A percentile compares a stretch with the other conserved stretches of the same genome.
Evolutionary conservation across 2,113 vertebrate species (phyloP).

Genomic region (Dicerorhinus sumatrensis): DNA sequence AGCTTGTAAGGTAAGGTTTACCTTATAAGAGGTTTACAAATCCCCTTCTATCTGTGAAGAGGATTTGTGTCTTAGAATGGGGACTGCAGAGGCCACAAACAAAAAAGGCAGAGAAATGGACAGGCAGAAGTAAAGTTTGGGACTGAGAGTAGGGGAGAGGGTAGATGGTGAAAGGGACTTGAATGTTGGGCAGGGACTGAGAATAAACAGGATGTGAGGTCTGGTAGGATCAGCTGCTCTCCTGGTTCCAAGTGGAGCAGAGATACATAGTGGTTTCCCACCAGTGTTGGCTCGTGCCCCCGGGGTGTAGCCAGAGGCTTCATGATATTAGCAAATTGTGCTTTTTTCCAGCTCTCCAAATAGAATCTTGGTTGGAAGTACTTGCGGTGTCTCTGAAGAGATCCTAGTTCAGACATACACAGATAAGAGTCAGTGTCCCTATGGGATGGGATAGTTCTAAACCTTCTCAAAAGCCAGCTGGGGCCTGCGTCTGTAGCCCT

Average conservation of each 20-base stretch:
- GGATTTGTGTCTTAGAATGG: background rate
- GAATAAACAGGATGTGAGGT: slow-evolving; percentile 47
- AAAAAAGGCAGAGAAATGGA: background rate
- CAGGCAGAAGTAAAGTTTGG: background rate
- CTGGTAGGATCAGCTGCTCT: slow-evolving; percentile 43
- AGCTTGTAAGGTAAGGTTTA: no score
- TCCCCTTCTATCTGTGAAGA: background rate
- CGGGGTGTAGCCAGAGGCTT: background rate
- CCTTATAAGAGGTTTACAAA: no score
- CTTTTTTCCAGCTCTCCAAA: slow-evolving; percentile 21
- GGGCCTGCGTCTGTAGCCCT: background rate
- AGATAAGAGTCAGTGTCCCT: background rate
- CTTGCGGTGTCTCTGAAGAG: background rate
- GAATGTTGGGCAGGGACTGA: background rate
- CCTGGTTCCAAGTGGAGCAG: slow-evolving; percentile 68
- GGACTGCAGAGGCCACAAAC: background rate
- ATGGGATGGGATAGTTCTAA: background rate
- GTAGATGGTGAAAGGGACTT: slow-evolving; percentile 71
- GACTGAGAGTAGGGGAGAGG: slow-evolving; percentile 68
- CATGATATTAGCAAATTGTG: slow-evolving; percentile 45
- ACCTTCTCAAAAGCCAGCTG: background rate
- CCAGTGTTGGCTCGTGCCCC: slow-evolving; percentile 30
- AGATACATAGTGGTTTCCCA: slow-evolving; percentile 58
- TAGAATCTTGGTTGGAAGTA: background rate
- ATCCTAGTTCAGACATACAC: background rate